phyloP scores from a whole-genome alignment of 2,113 vertebrate genomes.

The Nibea coibor region DNA sequence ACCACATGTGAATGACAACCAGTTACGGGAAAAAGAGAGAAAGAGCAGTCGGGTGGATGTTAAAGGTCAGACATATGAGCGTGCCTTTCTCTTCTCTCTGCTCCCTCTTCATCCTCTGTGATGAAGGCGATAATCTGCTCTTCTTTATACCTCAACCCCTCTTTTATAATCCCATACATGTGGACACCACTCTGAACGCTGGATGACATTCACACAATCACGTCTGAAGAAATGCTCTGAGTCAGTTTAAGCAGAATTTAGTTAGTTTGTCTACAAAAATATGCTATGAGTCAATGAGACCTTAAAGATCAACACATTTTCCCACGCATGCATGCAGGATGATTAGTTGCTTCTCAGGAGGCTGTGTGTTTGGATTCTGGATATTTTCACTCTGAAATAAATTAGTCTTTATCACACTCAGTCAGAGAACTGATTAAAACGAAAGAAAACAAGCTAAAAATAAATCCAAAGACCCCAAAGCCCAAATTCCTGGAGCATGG shows the following conservation, averaged over 20 bases:
- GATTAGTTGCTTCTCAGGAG: background rate
- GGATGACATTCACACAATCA: background rate
- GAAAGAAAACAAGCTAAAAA: background rate
- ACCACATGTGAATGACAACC: slow-evolving; percentile 5
- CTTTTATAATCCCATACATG: slow-evolving; percentile 38
- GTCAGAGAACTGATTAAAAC: background rate
- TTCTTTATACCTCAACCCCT: slow-evolving; percentile 12
- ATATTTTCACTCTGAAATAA: background rate
- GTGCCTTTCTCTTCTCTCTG: slow-evolving; percentile 30
- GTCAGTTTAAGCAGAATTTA: slow-evolving; percentile 3
- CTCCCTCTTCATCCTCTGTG: slow-evolving; percentile 32
- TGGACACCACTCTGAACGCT: background rate
- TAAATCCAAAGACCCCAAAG: background rate
- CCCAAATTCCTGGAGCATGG: background rate
- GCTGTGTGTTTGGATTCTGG: background rate
- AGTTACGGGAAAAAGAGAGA: background rate
- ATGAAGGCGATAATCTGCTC: slow-evolving; percentile 51
- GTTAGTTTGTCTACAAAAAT: background rate
- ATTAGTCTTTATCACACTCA: background rate
- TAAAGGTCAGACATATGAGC: slow-evolving; percentile 64
- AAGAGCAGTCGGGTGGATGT: background rate
- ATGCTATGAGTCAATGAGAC: background rate
- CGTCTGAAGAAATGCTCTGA: background rate
- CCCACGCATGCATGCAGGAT: background rate
- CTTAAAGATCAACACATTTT: background rate